A percentile compares a stretch with the other conserved stretches of the same genome.
phyloP scores from a whole-genome alignment of 1,140 invertebrate genomes.

The Prorops nasuta region DNA sequence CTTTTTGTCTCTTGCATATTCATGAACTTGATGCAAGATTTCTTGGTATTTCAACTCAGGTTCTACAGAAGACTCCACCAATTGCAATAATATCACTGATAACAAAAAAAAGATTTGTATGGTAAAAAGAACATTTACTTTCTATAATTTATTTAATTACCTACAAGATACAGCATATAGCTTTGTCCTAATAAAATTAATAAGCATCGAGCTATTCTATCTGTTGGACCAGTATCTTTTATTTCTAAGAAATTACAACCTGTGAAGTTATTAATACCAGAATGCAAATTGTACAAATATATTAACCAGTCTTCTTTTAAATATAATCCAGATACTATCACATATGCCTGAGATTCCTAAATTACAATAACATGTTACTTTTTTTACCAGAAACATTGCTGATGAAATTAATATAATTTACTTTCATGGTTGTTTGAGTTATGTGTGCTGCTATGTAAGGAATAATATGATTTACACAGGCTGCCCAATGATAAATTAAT shows the following conservation, averaged over 20 bases:
- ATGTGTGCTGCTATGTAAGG: conserved; percentile 36
- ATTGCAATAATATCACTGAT: conserved; percentile 35
- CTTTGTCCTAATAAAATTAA: conserved; percentile 31
- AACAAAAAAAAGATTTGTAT: conserved; percentile 3
- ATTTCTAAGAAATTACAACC: conserved; percentile 32
- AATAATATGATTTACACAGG: conserved; percentile 34
- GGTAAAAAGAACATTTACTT: conserved; percentile 1
- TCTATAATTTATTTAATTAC: conserved; percentile 18
- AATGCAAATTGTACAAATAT: conserved; percentile 34
- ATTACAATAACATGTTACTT: neutral
- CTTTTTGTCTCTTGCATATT: conserved; percentile 36
- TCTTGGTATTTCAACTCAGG: conserved; percentile 38
- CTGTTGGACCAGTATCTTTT: conserved; percentile 16
- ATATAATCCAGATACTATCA: conserved; percentile 20
- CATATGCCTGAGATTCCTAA: conserved; percentile 25
- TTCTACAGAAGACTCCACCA: conserved; percentile 28
- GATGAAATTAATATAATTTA: conserved; percentile 8
- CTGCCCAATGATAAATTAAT: conserved; percentile 41
- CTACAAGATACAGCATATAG: conserved; percentile 36
- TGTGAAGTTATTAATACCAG: conserved; percentile 36
- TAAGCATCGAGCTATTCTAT: conserved; percentile 30
- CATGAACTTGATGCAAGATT: conserved; percentile 31
- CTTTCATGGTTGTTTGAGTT: conserved; percentile 14
- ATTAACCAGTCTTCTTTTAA: conserved; percentile 17
- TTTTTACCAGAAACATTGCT: neutral